Evolutionary conservation across 2,797 vertebrate genomes (phyloP).

Genomic region (Anableps anableps): DNA sequence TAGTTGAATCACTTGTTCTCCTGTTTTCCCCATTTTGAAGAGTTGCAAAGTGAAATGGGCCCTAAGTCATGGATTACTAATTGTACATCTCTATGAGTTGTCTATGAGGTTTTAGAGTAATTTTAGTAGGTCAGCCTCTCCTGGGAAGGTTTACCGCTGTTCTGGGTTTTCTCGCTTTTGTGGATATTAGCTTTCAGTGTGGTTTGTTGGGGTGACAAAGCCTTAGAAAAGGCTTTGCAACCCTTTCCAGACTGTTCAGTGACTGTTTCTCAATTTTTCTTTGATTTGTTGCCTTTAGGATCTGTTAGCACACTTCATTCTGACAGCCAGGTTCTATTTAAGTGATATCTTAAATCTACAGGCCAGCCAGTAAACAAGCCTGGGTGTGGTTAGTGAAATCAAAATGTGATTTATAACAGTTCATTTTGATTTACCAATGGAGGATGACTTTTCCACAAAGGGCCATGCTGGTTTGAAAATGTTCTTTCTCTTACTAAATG

Average conservation of each 20-base stretch:
- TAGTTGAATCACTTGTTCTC: not conserved
- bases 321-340: not conserved
- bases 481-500: no score
- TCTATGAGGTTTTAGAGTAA: not conserved
- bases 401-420: not conserved
- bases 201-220: no score
- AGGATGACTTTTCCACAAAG: not conserved
- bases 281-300: not conserved
- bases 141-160: not conserved
- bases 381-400: not conserved
- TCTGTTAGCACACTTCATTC: not conserved
- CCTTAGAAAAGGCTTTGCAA: no score
- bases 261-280: not conserved
- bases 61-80: not conserved
- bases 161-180: not conserved
- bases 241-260: not conserved
- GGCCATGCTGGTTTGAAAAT: not conserved
- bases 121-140: not conserved
- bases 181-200: not conserved
- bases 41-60: not conserved
- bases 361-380: not conserved
- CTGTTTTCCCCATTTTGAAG: not conserved
- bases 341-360: not conserved
- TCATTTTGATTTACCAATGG: not conserved
- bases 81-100: not conserved